Conservation (phyloP, 1,140 invertebrate species). For the Steinernema khuongi region DNA sequence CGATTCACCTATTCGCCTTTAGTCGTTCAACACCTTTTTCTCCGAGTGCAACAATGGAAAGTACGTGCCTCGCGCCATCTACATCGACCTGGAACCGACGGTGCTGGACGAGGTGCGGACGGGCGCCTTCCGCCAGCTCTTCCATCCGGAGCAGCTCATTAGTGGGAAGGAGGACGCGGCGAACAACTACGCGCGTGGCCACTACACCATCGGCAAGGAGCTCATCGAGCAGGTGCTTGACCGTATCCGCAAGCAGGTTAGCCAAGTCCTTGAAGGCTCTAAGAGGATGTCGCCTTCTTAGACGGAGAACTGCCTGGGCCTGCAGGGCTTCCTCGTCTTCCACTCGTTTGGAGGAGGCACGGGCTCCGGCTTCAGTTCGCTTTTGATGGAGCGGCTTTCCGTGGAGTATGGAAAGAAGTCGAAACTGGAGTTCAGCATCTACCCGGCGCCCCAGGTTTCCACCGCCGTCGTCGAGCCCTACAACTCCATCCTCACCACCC, state of each 20-base stretch:
- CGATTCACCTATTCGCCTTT: no score
- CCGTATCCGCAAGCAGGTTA: constrained; percentile 72
- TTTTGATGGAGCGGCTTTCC: constrained; percentile 78
- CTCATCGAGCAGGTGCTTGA: constrained; percentile 76
- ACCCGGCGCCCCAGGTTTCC: constrained; percentile 72
- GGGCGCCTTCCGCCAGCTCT: constrained; percentile 59
- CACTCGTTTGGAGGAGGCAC: constrained; percentile 83
- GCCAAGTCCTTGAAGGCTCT: neutral
- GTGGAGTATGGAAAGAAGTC: constrained; percentile 81
- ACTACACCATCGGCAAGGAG: constrained; percentile 83
- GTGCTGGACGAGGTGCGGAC: constrained; percentile 61
- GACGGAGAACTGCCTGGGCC: constrained; percentile 76
- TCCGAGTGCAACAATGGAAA: constrained; percentile 67
- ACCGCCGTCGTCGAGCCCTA: constrained; percentile 60
- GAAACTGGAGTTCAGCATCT: constrained; percentile 79
- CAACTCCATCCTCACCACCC: constrained; percentile 64
- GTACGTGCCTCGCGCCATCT: constrained; percentile 61
- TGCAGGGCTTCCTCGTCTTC: constrained; percentile 80
- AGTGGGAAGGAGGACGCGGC: constrained; percentile 75
- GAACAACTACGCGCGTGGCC: constrained; percentile 76
- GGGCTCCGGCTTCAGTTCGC: constrained; percentile 78
- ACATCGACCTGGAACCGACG: constrained; percentile 62
- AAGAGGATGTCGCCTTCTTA: constrained; percentile 51
- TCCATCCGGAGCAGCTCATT: constrained; percentile 62
- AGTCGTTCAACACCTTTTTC: constrained; percentile 72